Evolutionary conservation across 2,797 vertebrate genomes (phyloP), one percentile per base, ranked within the genome.

Genomic region (Australoheros facetus): DNA sequence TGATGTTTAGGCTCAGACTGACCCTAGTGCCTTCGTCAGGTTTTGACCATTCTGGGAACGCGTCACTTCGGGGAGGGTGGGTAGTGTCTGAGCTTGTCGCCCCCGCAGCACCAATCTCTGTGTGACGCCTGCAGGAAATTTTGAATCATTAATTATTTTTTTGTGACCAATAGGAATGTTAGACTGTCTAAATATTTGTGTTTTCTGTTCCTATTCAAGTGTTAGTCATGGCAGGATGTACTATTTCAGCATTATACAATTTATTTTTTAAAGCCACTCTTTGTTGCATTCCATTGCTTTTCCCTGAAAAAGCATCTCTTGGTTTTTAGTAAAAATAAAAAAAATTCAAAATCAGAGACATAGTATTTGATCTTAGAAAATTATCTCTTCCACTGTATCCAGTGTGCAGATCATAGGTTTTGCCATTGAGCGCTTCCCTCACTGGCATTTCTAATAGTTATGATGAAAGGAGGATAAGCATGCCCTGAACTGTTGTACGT

Each of bases 1-100:
- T 26, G 55, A 62, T 73, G 79, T 75, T 75, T 84, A 34, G 74
- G 54, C 81, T 83, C 32, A 58, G 69, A 71, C 70, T 77, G 71
- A 89, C 77, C 79, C 66, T 42, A 10, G 64, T 56, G 74, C 53
- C 58, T 83, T 84, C 80, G 81, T 83, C 62, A 85, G 70, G 85
- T 91, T 91, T 88, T 92, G 90, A 93, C 92, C 92, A 91, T 92
- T 91, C 91, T 82, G 23, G 79, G 88, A 90, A 69, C 77, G 56
- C 23, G 48, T 76, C 81, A 69, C 54, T 62, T 66, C 56, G 5
- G 73, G 34, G 23, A 48, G 54, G 42, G 60, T 16, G 45, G 23
- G 11, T 74, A 1, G n/a, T 54, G 54, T 75, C 73, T 42, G 66
- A 78, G 21, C 56, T 75, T 59, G 39, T 82, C 48, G 3, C 83